Percentiles rank a stretch among this genome's conserved stretches.
Evolutionary conservation across 2,888 invertebrate species (phyloP).

Genomic region (Morpho achilles): DNA sequence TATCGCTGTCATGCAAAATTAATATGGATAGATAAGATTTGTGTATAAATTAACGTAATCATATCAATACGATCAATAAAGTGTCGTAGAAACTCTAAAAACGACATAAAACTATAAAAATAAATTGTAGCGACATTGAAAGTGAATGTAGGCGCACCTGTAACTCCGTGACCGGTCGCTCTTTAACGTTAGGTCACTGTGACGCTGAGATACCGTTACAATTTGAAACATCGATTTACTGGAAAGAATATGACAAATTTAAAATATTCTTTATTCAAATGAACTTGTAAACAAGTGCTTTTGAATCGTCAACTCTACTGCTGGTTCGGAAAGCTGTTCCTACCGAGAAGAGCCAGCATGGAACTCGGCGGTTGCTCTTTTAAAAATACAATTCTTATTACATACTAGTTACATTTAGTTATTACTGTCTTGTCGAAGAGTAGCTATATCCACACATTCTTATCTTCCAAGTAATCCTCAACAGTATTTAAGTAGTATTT

Average conservation of each 20-base stretch:
- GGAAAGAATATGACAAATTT: conserved; percentile 4
- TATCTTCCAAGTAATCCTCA: background rate
- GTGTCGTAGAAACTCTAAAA: conserved; percentile 5
- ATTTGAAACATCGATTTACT: conserved; percentile 36
- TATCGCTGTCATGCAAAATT: background rate
- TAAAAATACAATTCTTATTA: too few relatives aligned
- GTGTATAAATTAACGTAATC: too few relatives aligned
- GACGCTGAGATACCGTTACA: conserved; percentile 60
- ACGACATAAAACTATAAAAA: conserved; percentile 40
- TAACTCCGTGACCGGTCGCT: conserved; percentile 60
- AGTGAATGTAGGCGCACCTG: conserved; percentile 72
- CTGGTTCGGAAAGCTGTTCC: too few relatives aligned
- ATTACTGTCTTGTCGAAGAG: too few relatives aligned
- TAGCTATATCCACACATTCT: background rate
- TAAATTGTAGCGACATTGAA: conserved; percentile 58
- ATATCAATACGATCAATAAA: background rate
- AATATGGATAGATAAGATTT: background rate
- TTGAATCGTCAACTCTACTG: too few relatives aligned
- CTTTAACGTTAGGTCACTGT: conserved; percentile 63
- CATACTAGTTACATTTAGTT: too few relatives aligned
- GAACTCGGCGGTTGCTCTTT: too few relatives aligned
- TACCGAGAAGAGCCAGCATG: too few relatives aligned
- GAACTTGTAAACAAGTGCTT: too few relatives aligned
- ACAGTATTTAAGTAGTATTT: too few relatives aligned
- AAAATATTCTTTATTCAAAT: too few relatives aligned